Evolutionary conservation across 2,888 invertebrate species (phyloP).

Genomic region (Leucania comma): DNA sequence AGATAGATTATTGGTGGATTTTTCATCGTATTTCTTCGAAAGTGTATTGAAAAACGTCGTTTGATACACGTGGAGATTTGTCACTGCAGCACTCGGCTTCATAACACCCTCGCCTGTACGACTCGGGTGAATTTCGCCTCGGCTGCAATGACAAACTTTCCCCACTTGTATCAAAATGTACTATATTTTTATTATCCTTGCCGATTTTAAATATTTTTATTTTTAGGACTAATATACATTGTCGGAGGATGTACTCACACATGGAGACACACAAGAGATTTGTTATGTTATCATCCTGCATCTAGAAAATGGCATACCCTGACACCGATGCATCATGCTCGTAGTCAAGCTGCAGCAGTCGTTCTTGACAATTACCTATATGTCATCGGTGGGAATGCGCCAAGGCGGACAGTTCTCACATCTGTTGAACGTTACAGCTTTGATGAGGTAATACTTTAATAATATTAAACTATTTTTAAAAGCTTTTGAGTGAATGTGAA

Average conservation of each 20-base stretch:
- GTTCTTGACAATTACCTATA: conserved; percentile 96
- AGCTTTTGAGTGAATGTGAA: too few relatives aligned
- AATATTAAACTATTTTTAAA: too few relatives aligned
- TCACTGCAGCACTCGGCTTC: too few relatives aligned
- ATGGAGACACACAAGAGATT: conserved; percentile 94
- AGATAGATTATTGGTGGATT: too few relatives aligned
- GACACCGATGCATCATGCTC: conserved; percentile 94
- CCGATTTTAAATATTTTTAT: conserved; percentile 4
- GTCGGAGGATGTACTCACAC: conserved; percentile 97
- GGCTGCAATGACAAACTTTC: too few relatives aligned
- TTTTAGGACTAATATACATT: conserved; percentile 95
- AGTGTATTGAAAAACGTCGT: too few relatives aligned
- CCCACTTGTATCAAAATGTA: too few relatives aligned
- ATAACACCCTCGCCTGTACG: too few relatives aligned
- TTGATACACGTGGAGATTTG: too few relatives aligned
- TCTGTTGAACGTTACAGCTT: conserved; percentile 96
- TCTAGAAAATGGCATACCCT: conserved; percentile 95
- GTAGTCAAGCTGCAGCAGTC: conserved; percentile 97
- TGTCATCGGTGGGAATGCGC: conserved; percentile 97
- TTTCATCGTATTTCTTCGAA: too few relatives aligned
- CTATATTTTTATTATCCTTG: neutral
- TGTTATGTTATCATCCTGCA: conserved; percentile 95
- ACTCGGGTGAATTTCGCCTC: too few relatives aligned
- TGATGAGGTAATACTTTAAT: conserved; percentile 91
- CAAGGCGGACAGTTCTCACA: conserved; percentile 94